Base-by-base conservation (phyloP, 2,888 invertebrate genomes). In the Mesopsocus fuscifrons region DNA sequence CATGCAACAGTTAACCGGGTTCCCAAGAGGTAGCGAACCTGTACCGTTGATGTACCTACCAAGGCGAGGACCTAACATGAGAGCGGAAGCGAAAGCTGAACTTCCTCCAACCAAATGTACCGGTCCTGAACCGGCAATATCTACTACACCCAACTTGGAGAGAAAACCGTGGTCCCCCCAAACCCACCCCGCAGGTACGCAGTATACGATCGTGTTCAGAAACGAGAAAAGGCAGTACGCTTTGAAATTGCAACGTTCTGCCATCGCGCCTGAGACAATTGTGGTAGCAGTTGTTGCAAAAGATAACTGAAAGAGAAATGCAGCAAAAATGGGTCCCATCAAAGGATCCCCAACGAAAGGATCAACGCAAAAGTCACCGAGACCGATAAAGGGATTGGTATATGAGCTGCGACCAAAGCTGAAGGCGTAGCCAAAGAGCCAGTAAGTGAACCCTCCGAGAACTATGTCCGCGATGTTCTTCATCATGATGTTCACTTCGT, bases 401-500 rank as follows among this genome's bases (percentile, higher is more conserved):
- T 74, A 67, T 0, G 71, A 60, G 0, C 76, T 73, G 16, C 74
- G 67, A 0, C 89, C 92, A 55, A 87, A 92, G 3, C 88, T 87
- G 61, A 92, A 69, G 1, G 87, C 91, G 59, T 83, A 94, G 1
- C 94, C 94, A 57, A 92, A 88, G 26, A 85, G 71, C 94, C 94
- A 95, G 61, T 92, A 94, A 0, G 89, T 88, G 11, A 88, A 59
- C 46, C 88, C 92, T 2, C 92, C 92, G 16, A 94, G 69, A 1
- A 88, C 83, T 41, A 94, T 88, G 53, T 94, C 92, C 1, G 87
- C 83, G 0, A 89, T 76, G 55, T 92, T 92, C 60, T 94, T 94
- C 81, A 94, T 88, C 92, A 94, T 92, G 45, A 95, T 91, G 58
- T 92, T 92, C 0, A 89, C 88, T 65, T 92, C 91, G 57, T 92